Evolutionary conservation across 2,113 vertebrate genomes (phyloP).

Genomic region (Psammodynastes pulverulentus): DNA sequence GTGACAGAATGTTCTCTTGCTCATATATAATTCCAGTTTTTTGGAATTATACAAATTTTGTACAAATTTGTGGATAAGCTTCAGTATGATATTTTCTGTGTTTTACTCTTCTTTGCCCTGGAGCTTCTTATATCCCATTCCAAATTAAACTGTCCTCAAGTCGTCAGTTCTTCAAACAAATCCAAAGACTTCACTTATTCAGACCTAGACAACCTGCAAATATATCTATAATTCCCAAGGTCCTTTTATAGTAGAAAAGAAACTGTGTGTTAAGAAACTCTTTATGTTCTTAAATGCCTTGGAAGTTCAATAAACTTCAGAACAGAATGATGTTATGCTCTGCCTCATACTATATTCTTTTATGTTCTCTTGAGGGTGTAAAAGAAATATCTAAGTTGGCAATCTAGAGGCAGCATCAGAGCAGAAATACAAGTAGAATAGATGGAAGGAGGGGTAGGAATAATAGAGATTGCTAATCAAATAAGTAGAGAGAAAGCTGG

Average conservation of each 20-base stretch:
- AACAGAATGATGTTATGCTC: background rate
- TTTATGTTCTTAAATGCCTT: background rate
- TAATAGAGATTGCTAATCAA: background rate
- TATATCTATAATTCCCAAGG: background rate
- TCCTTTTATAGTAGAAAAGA: background rate
- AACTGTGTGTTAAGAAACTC: background rate
- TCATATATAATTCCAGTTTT: slow-evolving; percentile 1
- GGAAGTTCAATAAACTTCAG: background rate
- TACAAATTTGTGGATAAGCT: background rate
- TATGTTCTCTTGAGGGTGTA: background rate
- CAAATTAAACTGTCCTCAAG: background rate
- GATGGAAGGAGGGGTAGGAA: background rate
- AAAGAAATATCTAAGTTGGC: background rate
- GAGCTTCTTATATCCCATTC: background rate
- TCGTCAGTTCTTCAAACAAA: background rate
- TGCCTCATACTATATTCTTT: background rate
- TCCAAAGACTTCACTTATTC: background rate
- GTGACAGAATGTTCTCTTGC: slow-evolving; percentile 1
- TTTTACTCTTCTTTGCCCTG: background rate
- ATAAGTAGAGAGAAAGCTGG: background rate
- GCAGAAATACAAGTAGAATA: background rate
- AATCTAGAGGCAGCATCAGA: background rate
- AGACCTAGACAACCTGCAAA: background rate
- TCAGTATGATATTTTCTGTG: background rate
- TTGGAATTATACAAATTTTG: too few species aligned